phyloP scores from a whole-genome alignment of 1,140 invertebrate genomes.

The Formica exsecta region DNA sequence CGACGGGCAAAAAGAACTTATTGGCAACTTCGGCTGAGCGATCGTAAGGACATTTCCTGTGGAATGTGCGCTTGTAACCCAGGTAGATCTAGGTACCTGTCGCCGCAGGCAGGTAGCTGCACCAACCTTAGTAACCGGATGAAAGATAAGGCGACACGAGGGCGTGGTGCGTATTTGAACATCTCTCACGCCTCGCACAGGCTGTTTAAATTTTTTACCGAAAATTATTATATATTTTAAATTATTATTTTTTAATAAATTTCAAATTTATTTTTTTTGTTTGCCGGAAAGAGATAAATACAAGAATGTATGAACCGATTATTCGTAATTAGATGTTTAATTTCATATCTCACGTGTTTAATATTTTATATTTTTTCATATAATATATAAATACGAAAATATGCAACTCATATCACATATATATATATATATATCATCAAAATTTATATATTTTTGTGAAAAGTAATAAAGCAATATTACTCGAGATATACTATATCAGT shows the following conservation, averaged over 20 bases:
- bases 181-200: background rate
- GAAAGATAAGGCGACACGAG: conserved; percentile 53
- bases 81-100: conserved; percentile 59
- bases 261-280: no score
- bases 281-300: no score
- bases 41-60: conserved; percentile 56
- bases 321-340: background rate
- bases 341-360: background rate
- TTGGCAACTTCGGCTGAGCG: conserved; percentile 31
- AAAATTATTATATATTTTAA: background rate
- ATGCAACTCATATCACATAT: background rate
- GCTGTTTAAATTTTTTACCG: background rate
- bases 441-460: no score
- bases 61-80: conserved; percentile 47
- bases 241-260: no score
- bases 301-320: no score
- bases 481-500: background rate
- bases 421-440: background rate
- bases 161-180: conserved; percentile 58
- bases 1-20: conserved; percentile 15
- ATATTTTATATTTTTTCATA: no score
- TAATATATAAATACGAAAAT: background rate
- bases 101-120: conserved; percentile 47
- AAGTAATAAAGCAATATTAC: no score
- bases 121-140: background rate